phyloP scores from a whole-genome alignment of 2,888 invertebrate species.

The Conistra vaccinii region DNA sequence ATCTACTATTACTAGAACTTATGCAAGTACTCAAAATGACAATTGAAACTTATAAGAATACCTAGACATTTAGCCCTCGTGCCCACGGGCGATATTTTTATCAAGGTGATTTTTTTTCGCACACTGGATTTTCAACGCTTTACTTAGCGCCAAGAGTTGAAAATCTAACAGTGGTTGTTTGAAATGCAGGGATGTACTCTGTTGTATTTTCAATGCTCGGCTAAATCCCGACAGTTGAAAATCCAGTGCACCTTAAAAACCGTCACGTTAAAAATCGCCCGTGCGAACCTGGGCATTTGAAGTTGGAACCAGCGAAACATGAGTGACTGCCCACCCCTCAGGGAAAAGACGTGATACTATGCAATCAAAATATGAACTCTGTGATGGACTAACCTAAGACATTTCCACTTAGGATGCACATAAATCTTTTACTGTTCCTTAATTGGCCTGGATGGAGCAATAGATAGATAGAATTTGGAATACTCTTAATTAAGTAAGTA shows the following conservation, averaged over 20 bases:
- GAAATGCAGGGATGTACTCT: too few relatives aligned
- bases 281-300: neutral
- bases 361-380: neutral
- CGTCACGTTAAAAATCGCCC: too few relatives aligned
- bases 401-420: neutral
- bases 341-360: neutral
- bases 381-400: neutral
- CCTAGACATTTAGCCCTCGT: neutral
- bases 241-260: too few relatives aligned
- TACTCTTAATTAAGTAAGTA: neutral
- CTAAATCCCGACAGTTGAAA: too few relatives aligned
- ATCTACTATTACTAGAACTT: too few relatives aligned
- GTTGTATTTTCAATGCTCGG: too few relatives aligned
- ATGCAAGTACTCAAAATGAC: neutral
- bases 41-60: neutral
- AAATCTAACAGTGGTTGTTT: too few relatives aligned
- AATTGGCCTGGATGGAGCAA: slow-evolving; percentile 8
- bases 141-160: too few relatives aligned
- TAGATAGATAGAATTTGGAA: neutral
- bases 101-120: too few relatives aligned
- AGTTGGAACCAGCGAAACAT: neutral
- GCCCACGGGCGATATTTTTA: too few relatives aligned
- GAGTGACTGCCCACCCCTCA: neutral
- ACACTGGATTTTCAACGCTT: too few relatives aligned
- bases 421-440: slow-evolving; percentile 10